phyloP scores from a whole-genome alignment of 1,140 invertebrate species.

The Drosophila dunni region DNA sequence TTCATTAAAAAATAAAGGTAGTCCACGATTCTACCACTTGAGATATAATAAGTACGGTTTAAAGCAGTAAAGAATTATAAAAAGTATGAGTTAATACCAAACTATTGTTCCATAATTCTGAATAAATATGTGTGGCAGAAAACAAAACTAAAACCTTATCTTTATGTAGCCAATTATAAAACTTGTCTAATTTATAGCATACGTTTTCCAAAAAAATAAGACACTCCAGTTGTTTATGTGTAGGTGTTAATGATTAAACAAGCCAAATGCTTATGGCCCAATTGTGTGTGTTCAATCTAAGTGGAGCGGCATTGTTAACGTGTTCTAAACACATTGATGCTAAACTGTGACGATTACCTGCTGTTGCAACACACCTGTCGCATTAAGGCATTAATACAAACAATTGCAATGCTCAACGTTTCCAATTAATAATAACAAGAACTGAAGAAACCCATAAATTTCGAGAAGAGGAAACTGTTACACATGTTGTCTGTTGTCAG shows the following conservation, averaged over 20 bases:
- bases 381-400: constrained; percentile 57
- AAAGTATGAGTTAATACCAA: too few species aligned
- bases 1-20: too few species aligned
- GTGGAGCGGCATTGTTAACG: not conserved
- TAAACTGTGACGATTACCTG: constrained; percentile 48
- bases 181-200: too few species aligned
- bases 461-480: constrained; percentile 71
- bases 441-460: constrained; percentile 64
- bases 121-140: too few species aligned
- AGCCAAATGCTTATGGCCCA: not conserved
- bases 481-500: constrained; percentile 63
- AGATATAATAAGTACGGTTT: too few species aligned
- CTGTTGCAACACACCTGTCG: constrained; percentile 70
- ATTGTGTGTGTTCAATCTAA: constrained; percentile 7
- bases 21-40: too few species aligned
- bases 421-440: constrained; percentile 52
- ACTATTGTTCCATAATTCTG: too few species aligned
- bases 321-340: constrained; percentile 7
- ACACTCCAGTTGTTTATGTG: not conserved
- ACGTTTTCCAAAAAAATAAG: too few species aligned
- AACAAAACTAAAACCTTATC: too few species aligned
- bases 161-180: too few species aligned
- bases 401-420: constrained; percentile 66
- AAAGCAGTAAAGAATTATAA: too few species aligned
- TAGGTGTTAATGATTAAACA: constrained; percentile 11